These are phyloP conservation scores for Pituophis catenifer DNA, from an alignment of 2,113 vertebrate species.

Conservation along the genomic window DNA sequence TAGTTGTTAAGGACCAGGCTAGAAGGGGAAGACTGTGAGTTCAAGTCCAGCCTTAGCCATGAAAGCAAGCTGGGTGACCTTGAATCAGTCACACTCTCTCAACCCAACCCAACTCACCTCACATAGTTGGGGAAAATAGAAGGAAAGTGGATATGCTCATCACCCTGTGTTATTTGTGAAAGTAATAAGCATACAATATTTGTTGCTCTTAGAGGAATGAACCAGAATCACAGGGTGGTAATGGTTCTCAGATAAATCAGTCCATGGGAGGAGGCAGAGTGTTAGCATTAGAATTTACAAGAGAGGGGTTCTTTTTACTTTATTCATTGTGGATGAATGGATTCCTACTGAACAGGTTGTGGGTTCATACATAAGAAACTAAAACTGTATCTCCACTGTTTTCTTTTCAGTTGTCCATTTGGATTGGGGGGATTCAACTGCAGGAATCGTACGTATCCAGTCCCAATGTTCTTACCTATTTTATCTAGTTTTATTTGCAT, in stretches of 20 bases:
- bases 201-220: background rate
- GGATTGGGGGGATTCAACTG: conserved; percentile 98
- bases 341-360: background rate
- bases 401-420: conserved; percentile 85
- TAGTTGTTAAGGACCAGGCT: background rate
- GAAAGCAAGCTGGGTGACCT: background rate
- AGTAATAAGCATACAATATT: background rate
- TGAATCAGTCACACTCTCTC: background rate
- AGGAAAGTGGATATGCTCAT: background rate
- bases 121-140: background rate
- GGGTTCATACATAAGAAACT: conserved; percentile 13
- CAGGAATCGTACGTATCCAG: conserved; percentile 85
- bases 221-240: background rate
- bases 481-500: background rate
- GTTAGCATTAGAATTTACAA: background rate
- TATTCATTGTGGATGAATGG: background rate
- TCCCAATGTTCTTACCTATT: background rate
- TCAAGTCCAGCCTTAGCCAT: background rate
- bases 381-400: conserved; percentile 42
- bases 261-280: background rate
- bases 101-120: background rate
- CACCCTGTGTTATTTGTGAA: background rate
- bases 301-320: background rate
- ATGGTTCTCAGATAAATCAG: background rate
- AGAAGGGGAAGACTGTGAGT: background rate